phyloP scores from a whole-genome alignment of 2,797 vertebrate genomes.

The Phataginus tetradactyla region DNA sequence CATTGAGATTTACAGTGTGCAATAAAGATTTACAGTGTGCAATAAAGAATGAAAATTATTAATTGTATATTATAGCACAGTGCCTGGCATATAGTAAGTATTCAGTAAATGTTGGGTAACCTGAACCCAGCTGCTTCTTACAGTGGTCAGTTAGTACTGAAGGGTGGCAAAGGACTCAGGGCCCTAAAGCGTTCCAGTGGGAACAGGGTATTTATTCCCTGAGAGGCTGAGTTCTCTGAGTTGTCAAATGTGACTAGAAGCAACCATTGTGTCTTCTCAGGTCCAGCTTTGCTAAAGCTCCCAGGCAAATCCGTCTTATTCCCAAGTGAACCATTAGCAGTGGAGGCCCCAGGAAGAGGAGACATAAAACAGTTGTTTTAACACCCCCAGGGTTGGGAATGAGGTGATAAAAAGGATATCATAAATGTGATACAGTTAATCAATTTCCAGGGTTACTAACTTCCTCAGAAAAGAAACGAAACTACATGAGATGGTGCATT shows the following conservation, averaged over 20 bases:
- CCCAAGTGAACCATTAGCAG: neutral
- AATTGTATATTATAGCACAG: neutral
- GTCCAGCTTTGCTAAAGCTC: neutral
- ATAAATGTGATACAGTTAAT: neutral
- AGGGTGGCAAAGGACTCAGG: neutral
- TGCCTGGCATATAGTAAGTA: neutral
- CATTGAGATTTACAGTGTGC: neutral
- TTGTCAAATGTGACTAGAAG: neutral
- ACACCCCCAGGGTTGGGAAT: neutral
- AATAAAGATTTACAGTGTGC: neutral
- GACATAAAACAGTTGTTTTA: neutral
- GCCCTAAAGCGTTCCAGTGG: neutral
- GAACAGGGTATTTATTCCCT: neutral
- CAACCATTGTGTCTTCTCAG: neutral
- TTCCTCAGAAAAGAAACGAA: conserved; percentile 7
- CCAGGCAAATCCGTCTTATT: neutral
- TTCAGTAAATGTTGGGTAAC: neutral
- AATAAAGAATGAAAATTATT: neutral
- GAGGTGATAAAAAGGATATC: neutral
- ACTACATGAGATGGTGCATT: neutral
- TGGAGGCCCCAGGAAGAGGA: neutral
- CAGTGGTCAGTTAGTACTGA: neutral
- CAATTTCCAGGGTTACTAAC: neutral
- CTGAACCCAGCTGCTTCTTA: neutral
- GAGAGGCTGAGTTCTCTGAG: neutral